Base-by-base conservation (phyloP, 2,888 invertebrate genomes). In the Holacanthella duospinosa region DNA sequence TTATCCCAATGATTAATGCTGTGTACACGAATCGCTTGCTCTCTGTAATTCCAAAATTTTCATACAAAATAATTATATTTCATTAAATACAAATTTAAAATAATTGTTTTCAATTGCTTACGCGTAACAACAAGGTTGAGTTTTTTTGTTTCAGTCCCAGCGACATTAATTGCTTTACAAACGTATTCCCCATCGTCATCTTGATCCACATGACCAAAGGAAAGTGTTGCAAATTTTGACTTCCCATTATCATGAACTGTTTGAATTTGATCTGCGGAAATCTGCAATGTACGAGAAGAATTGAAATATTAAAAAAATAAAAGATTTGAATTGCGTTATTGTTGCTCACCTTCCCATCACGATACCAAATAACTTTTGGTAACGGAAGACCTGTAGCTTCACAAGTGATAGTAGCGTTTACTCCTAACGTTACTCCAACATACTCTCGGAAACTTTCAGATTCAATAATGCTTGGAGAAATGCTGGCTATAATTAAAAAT, bases 131-230 rank as follows among this genome's bases (percentile, higher is more conserved):
- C 27, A 27, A 55, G 9, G 6, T n/a, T 55, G 9, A 55, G 19
- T 6, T 4, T 29, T 19, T 9, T 55, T 9, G 24, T 55, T 16
- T 12, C 55, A 4, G 6, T 55, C 12, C 55, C 55, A 29, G 28
- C 28, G 29, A 58, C 29, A 58, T 58, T 58, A 16, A 4, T 24
- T 3, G 58, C 58, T 27, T 27, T 36, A 24, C 58, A 58, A 6
- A 28, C 24, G 36, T 58, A 58, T 24, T 58, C 58, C 9, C 29
- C 58, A 6, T 29, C 58, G 36, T 58, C 58, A 43, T 58, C 58
- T 29, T 6, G 24, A 43, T 58, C 24, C 3, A 29, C 25, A 58
- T 6, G 19, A 16, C 36, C 24, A 9, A 58, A 29, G 21, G 3
- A 3, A 4, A 58, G 25, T 3, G 16, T 55, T 12, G 55, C 19